Percentiles rank a stretch among this genome's conserved stretches.
These are phyloP conservation scores for Chroicocephalus ridibundus DNA, from an alignment of 2,113 vertebrate genomes.

Conservation along the genomic window DNA sequence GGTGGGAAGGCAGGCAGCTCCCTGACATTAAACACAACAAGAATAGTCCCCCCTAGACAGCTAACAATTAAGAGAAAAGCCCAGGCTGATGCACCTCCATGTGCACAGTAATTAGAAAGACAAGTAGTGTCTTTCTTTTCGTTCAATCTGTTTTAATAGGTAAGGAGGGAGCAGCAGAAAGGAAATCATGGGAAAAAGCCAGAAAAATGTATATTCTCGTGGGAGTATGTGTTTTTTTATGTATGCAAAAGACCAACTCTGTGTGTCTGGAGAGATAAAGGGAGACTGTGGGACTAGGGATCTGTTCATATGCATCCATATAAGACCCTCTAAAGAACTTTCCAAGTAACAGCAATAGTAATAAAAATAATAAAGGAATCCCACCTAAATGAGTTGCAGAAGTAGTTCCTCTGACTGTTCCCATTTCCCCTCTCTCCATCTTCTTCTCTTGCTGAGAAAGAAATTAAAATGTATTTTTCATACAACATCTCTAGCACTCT, in stretches of 20 bases:
- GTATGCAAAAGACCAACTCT: not conserved
- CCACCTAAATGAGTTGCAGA: not conserved
- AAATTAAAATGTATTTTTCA: constrained; percentile 68
- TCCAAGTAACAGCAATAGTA: not conserved
- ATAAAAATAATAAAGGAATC: not conserved
- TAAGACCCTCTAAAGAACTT: not conserved
- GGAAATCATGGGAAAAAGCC: not conserved
- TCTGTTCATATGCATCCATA: not conserved
- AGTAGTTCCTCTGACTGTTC: not conserved
- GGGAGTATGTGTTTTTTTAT: not conserved
- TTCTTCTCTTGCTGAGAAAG: constrained; percentile 30
- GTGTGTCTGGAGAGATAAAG: not conserved
- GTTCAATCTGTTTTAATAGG: not conserved
- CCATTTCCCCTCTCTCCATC: not conserved
- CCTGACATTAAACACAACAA: not conserved
- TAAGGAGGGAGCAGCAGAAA: not conserved
- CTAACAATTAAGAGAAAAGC: constrained; percentile 25
- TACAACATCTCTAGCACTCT: constrained; percentile 46
- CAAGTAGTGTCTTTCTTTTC: constrained; percentile 14
- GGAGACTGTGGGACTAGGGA: not conserved
- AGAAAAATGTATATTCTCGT: not conserved
- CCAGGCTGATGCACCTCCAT: not conserved
- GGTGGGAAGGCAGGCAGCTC: not conserved
- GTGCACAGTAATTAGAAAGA: constrained; percentile 52
- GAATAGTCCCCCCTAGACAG: not conserved